Conservation (phyloP, 2,113 vertebrate species). For the Microtus oregoni region DNA sequence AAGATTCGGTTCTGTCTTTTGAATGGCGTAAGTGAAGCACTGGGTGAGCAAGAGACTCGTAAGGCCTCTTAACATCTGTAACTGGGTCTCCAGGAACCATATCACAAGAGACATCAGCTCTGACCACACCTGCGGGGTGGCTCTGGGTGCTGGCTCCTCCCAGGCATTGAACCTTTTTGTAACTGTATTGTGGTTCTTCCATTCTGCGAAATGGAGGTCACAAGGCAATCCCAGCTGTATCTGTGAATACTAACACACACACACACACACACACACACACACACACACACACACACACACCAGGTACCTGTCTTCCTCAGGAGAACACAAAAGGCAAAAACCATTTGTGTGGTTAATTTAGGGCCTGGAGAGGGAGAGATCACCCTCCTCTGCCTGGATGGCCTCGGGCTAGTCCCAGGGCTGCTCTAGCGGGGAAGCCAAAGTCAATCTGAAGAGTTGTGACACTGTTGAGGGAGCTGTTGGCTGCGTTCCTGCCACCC, state of each 20-base stretch:
- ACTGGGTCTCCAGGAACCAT: too few species aligned
- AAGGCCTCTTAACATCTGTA: neutral
- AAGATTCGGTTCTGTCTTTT: neutral
- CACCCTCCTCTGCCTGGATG: neutral
- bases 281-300: too few species aligned
- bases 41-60: neutral
- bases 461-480: neutral
- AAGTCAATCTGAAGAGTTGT: neutral
- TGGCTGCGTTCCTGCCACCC: too few species aligned
- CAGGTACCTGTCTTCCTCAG: neutral
- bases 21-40: neutral
- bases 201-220: neutral
- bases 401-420: neutral
- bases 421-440: neutral
- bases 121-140: neutral
- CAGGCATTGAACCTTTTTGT: neutral
- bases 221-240: neutral
- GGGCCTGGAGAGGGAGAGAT: neutral
- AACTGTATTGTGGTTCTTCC: neutral
- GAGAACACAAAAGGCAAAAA: neutral
- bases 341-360: too few species aligned
- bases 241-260: neutral
- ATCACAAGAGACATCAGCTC: neutral
- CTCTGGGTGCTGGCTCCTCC: neutral
- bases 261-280: too few species aligned